Conservation (phyloP, 2,113 vertebrate genomes). For the Coracopsis vasa region DNA sequence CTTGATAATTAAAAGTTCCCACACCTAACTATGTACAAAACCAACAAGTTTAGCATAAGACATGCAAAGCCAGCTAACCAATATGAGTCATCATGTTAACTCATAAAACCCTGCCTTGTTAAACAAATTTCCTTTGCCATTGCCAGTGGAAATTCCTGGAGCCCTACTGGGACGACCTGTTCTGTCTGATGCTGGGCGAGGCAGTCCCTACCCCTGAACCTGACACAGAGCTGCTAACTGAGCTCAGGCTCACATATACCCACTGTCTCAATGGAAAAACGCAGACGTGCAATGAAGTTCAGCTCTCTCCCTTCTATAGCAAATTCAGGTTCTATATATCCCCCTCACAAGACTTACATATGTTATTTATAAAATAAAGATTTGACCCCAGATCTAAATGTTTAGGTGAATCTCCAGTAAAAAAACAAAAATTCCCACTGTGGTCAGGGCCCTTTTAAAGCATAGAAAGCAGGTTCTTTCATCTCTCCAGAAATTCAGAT, state of each 20-base stretch:
- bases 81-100: slow-evolving; percentile 48
- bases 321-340: not conserved
- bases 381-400: slow-evolving; percentile 42
- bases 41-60: slow-evolving; percentile 64
- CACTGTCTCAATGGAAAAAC: not conserved
- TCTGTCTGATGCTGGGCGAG: not conserved
- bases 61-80: slow-evolving; percentile 57
- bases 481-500: slow-evolving; percentile 56
- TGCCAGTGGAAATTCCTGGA: not conserved
- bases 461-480: slow-evolving; percentile 40
- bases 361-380: slow-evolving; percentile 8
- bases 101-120: slow-evolving; percentile 13
- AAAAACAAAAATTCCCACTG: slow-evolving; percentile 55
- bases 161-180: not conserved
- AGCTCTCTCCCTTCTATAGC: not conserved
- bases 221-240: not conserved
- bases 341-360: slow-evolving; percentile 59
- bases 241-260: not conserved
- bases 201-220: not conserved
- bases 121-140: not conserved
- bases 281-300: not conserved
- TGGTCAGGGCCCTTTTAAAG: slow-evolving; percentile 22
- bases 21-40: not conserved
- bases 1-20: slow-evolving; percentile 56
- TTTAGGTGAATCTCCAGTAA: slow-evolving; percentile 12